A percentile compares a stretch with the other conserved stretches of the same genome.
Conservation (phyloP, 1,140 invertebrate species). For the Tetragnatha versicolor region DNA sequence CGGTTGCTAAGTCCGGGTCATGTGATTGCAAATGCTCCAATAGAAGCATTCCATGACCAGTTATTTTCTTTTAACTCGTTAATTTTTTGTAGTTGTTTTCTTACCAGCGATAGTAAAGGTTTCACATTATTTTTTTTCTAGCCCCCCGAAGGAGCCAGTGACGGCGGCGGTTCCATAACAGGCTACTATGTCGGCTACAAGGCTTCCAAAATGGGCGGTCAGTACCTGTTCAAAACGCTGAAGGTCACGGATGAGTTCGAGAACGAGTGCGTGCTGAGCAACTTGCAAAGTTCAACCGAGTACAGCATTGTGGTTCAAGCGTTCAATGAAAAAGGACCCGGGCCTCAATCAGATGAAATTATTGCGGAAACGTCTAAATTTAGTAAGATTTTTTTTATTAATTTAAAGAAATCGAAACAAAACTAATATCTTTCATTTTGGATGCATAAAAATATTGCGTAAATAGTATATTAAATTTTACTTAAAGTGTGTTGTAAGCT, state of each 20-base stretch:
- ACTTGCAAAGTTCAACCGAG: conserved; percentile 70
- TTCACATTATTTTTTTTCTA: conserved; percentile 60
- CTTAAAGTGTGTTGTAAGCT: too few species aligned
- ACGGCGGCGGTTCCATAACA: conserved; percentile 89
- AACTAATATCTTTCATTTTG: too few species aligned
- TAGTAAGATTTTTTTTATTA: conserved; percentile 42
- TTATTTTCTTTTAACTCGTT: too few species aligned
- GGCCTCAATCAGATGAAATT: conserved; percentile 85
- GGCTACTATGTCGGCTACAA: conserved; percentile 94
- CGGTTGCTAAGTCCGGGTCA: too few species aligned
- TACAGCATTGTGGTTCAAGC: conserved; percentile 94
- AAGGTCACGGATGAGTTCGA: conserved; percentile 71
- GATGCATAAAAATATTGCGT: too few species aligned
- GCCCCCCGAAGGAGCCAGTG: conserved; percentile 78
- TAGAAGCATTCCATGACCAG: too few species aligned
- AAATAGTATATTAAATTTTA: too few species aligned
- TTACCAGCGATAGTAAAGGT: too few species aligned
- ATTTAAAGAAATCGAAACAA: not conserved
- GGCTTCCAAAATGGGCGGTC: conserved; percentile 62
- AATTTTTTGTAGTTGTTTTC: too few species aligned
- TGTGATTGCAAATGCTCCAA: too few species aligned
- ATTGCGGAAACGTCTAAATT: conserved; percentile 90
- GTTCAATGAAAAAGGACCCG: conserved; percentile 91
- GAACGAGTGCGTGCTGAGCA: conserved; percentile 35
- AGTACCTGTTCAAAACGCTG: conserved; percentile 67